Evolutionary conservation across 1,140 invertebrate species (phyloP), one percentile per base, ranked within the genome.

Genomic region (Monochamus saltuarius): DNA sequence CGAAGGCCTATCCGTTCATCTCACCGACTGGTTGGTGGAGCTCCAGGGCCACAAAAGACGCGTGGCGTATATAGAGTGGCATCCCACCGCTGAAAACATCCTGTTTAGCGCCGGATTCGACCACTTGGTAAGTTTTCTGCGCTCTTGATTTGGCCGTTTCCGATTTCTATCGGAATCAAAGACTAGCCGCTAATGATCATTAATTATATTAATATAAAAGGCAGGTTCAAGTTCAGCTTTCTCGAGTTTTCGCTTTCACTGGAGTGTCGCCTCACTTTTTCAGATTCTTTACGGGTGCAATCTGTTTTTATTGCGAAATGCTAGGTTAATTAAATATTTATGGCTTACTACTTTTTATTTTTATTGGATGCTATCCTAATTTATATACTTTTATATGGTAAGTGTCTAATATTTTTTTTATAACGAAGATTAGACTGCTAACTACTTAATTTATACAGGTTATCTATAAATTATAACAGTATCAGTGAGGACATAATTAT

Each of bases 51-150:
- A 98, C 79, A 93, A 94, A 72, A 81, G 94, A 37, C 80, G 94
- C 49, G 90, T 92, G 0, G 87, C 92, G 54, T 87, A 94, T 64
- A 85, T 98, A 49, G 90, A 92, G 75, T 98, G 95, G 95, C 95
- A 98, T 81, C 95, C 95, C 1, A 90, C 90, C 1, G 94, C 94
- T 42, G 90, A 95, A 73, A 95, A 96, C 78, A 85, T 97, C 19
- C 75, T 97, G 9, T 86, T 95, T 60, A 94, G 91, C 73, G 89
- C 89, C 61, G 92, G 94, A 61, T 91, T 91, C 73, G 90, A 94
- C 75, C 88, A 91, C 72, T 77, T 90, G 73, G 89, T 93, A 74
- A 79, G 74, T 70, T 29, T 22, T 54, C 11, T 43, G 4, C 22
- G 22, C 22, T 29, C 14, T 43, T 7, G 13, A 43, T 16, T 43